Percentiles rank a stretch among this genome's conserved stretches.
Evolutionary conservation across 2,797 vertebrate genomes (phyloP).

Genomic region (Diplodus puntazzo): DNA sequence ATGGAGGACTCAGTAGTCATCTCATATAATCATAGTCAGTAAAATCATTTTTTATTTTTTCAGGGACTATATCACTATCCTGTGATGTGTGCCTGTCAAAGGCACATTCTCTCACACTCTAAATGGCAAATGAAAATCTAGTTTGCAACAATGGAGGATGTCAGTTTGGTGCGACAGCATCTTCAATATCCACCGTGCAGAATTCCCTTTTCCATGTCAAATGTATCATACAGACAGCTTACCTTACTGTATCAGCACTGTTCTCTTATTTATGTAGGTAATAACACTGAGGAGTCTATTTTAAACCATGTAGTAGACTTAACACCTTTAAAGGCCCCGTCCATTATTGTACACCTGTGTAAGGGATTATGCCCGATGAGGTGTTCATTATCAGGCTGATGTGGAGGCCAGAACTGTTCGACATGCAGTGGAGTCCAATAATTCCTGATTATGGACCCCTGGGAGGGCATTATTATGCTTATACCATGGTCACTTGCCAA

Average conservation of each 20-base stretch:
- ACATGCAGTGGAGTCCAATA: too few relatives aligned
- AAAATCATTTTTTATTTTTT: constrained; percentile 31
- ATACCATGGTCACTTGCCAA: too few relatives aligned
- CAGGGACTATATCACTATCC: background rate
- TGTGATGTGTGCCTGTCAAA: background rate
- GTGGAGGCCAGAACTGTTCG: too few relatives aligned
- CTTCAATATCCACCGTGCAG: background rate
- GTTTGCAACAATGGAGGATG: constrained; percentile 11
- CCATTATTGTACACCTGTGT: background rate
- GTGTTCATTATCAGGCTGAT: too few relatives aligned
- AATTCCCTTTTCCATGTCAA: background rate
- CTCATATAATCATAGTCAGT: constrained; percentile 11
- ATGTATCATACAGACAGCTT: background rate
- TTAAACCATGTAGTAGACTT: background rate
- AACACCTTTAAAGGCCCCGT: background rate
- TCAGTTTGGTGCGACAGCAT: background rate
- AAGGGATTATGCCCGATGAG: background rate
- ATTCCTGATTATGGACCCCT: too few relatives aligned
- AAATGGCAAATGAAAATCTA: background rate
- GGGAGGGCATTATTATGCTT: too few relatives aligned
- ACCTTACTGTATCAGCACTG: background rate
- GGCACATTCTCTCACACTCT: background rate
- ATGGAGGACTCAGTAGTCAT: constrained; percentile 16
- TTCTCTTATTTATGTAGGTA: constrained; percentile 29
- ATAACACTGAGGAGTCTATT: constrained; percentile 12